phyloP scores from a whole-genome alignment of 2,888 invertebrate genomes.

The Saturnia pavonia region DNA sequence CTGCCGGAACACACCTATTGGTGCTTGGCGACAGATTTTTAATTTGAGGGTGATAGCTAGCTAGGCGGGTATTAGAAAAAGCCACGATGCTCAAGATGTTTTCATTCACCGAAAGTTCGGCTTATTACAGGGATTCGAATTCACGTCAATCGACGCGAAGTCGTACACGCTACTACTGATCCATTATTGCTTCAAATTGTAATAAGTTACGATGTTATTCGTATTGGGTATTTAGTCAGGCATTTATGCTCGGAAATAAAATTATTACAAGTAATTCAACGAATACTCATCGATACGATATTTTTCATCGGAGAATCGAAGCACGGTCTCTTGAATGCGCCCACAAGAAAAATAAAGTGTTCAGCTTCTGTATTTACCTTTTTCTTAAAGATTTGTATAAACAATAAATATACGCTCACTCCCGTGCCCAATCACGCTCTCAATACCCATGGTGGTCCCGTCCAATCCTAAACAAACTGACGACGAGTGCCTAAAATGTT shows the following conservation, averaged over 20 bases:
- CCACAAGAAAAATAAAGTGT: slow-evolving; percentile 41
- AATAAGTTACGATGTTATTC: no score
- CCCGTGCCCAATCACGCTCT: slow-evolving; percentile 65
- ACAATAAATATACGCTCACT: slow-evolving; percentile 61
- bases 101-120: no score
- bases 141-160: no score
- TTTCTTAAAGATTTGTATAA: slow-evolving; percentile 70
- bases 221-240: no score
- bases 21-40: no score
- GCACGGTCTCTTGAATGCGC: slow-evolving; percentile 37
- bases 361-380: slow-evolving; percentile 53
- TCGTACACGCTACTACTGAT: no score
- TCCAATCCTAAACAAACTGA: slow-evolving; percentile 70
- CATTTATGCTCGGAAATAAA: background rate
- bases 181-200: no score
- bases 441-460: slow-evolving; percentile 51
- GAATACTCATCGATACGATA: slow-evolving; percentile 6
- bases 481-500: slow-evolving; percentile 53
- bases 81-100: no score
- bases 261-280: background rate
- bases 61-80: no score
- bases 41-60: no score
- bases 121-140: no score
- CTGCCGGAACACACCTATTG: no score
- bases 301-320: slow-evolving; percentile 28